These are phyloP conservation scores for Diplodus sargus DNA, from an alignment of 2,797 vertebrate species.

Conservation along the genomic window DNA sequence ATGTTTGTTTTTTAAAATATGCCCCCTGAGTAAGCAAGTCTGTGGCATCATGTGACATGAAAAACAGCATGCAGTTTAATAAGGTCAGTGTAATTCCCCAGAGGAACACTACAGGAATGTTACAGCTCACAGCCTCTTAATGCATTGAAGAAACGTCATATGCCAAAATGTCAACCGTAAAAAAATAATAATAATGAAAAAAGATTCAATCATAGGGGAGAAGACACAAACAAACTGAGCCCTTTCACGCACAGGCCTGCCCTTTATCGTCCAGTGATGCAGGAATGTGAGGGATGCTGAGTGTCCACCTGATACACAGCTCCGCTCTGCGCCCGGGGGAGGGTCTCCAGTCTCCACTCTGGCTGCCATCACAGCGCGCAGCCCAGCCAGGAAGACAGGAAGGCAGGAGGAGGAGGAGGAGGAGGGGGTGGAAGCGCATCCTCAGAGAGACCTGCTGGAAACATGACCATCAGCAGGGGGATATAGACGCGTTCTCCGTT, in stretches of 20 bases:
- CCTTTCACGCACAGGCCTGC: conserved; percentile 23
- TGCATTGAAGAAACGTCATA: conserved; percentile 51
- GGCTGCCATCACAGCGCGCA: conserved; percentile 70
- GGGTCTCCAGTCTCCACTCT: conserved; percentile 71
- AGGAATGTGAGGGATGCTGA: conserved; percentile 77
- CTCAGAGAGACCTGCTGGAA: conserved; percentile 60
- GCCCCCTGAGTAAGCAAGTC: neutral
- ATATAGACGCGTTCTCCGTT: conserved; percentile 35
- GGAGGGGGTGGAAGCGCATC: conserved; percentile 53
- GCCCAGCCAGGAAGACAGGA: conserved; percentile 40
- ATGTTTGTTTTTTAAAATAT: neutral
- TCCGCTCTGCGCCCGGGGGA: conserved; percentile 73
- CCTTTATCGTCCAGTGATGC: conserved; percentile 66
- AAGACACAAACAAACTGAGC: neutral
- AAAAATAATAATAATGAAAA: no score
- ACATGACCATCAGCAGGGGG: conserved; percentile 57
- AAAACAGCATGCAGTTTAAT: neutral
- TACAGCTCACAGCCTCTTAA: conserved; percentile 12
- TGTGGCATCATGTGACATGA: neutral
- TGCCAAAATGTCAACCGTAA: conserved; percentile 56
- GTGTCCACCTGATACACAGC: conserved; percentile 77
- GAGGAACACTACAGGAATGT: conserved; percentile 19
- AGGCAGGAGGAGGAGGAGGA: neutral
- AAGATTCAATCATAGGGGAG: neutral
- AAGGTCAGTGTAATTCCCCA: conserved; percentile 43